Base-by-base conservation (phyloP, 1,140 invertebrate species). In the Saccostrea echinata region DNA sequence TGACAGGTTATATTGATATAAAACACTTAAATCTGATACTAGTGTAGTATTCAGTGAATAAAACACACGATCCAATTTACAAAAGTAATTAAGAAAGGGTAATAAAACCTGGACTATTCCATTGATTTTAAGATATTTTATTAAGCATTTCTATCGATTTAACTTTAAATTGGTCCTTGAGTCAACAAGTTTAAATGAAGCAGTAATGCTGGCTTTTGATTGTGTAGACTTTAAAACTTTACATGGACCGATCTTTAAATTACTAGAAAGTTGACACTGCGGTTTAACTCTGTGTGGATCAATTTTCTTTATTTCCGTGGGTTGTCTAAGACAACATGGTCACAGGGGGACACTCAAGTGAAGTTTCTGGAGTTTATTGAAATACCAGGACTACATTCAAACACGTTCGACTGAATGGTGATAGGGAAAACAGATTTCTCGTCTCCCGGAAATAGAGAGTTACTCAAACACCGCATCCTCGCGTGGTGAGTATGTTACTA, bases 381-480 rank as follows among this genome's bases (percentile, higher is more conserved):
- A 76, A 76, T 33, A 33, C 68, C 68, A 76, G 27, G 68, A 76
- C 68, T 76, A 76, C 68, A 76, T 76, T 76, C 68, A 76, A 76
- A 76, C 68, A 76, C 16, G 27, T 30, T 76, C 13, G 2, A 33
- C 68, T 76, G 68, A 76, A 33, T 76, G 30, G 68, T 30, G 68
- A 76, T 3, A 27, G 68, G 16, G 13, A 30, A 76, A 76, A 76
- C 68, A 76, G 18, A 61, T 61, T 76, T 76, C 30, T 33, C 27
- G 68, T 76, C 30, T 76, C 68, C 68, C 68, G 68, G 68, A 76
- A 76, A 76, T 76, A 76, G 27, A 76, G 68, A 76, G 68, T 76
- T 76, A 9, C 16, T 27, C 68, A 76, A 76, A 76, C 16, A 76
- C 68, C 11, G 68, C 68, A 76, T 76, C 68, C 27, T 33, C 12